A percentile compares a stretch with the other conserved stretches of the same genome.
Evolutionary conservation across 2,113 vertebrate genomes (phyloP).

Genomic region (Grallaria varia): DNA sequence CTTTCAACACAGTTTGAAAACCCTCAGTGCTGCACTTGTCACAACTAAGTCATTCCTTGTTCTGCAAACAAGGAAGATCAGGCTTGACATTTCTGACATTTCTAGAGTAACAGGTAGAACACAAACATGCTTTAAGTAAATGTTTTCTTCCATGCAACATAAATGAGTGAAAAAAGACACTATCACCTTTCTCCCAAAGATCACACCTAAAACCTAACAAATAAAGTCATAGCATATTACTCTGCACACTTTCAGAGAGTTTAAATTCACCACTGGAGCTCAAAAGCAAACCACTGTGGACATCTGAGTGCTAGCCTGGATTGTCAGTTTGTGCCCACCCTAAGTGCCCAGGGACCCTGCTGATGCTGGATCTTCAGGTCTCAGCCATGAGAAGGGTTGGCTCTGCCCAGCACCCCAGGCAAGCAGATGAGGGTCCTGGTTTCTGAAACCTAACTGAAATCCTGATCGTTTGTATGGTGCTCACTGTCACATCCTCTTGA

Average conservation of each 20-base stretch:
- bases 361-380: background rate
- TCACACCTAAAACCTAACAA: background rate
- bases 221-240: background rate
- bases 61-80: background rate
- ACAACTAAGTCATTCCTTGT: background rate
- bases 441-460: background rate
- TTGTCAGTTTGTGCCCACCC: background rate
- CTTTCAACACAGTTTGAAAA: background rate
- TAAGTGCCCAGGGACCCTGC: background rate
- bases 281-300: background rate
- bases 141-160: background rate
- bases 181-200: background rate
- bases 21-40: background rate
- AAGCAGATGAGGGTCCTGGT: background rate
- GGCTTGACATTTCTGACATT: background rate
- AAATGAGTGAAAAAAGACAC: background rate
- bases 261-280: background rate
- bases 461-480: background rate
- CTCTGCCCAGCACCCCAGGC: background rate
- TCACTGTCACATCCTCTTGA: background rate
- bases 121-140: background rate
- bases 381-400: background rate
- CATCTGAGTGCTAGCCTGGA: background rate
- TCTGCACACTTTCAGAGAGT: background rate
- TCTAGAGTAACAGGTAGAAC: background rate